Evolutionary conservation across 35 echinoderm and acorn worm species (phyloP).

Genomic region (Strongylocentrotus purpuratus): DNA sequence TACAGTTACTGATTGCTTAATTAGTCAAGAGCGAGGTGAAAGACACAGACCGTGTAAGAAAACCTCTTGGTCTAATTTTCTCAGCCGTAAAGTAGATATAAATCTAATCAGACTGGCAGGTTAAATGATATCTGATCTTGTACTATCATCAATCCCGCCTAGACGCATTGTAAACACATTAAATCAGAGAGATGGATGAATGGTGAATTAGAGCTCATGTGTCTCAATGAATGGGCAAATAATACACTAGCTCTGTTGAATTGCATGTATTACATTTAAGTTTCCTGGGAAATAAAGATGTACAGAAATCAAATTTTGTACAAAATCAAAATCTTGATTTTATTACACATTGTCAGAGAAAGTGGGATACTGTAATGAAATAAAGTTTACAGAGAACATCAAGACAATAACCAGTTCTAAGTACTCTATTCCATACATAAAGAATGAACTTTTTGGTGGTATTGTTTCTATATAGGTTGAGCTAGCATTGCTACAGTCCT

Average conservation of each 20-base stretch:
- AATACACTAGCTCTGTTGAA: not conserved
- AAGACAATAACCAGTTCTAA: no score
- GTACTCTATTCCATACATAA: no score
- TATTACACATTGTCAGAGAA: no score
- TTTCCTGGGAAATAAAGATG: not conserved
- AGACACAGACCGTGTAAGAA: not conserved
- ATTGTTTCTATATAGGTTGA: no score
- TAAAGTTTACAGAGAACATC: no score
- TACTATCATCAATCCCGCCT: not conserved
- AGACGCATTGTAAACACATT: not conserved
- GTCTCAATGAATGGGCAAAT: not conserved
- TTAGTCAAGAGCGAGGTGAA: not conserved
- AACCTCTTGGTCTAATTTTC: not conserved
- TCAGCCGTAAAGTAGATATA: not conserved
- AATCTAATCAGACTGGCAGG: not conserved
- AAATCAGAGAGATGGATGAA: not conserved
- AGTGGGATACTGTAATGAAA: no score
- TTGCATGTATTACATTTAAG: no score
- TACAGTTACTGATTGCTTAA: slow-evolving; percentile 12
- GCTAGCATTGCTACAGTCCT: no score
- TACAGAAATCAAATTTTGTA: no score
- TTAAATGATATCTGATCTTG: not conserved
- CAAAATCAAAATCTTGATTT: no score
- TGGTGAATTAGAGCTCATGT: not conserved
- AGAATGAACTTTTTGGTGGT: no score